Conservation (phyloP, 2,797 vertebrate species). For the Pelodytes ibericus region DNA sequence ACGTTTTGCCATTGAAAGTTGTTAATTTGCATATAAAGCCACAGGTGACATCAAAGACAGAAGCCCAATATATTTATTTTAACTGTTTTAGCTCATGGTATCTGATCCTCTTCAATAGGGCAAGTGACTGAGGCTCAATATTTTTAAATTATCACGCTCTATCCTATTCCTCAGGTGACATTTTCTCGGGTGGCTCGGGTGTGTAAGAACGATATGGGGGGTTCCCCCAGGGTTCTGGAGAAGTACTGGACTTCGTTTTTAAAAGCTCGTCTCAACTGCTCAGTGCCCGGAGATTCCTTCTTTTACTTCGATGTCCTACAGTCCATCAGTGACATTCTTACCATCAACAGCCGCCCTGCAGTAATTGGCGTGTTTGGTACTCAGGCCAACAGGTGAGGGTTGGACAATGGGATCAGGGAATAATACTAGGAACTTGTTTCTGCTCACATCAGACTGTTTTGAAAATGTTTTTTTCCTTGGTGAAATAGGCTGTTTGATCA, state of each 20-base stretch:
- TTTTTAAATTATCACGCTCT: background rate
- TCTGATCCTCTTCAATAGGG: no score
- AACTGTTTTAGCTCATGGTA: no score
- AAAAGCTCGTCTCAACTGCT: slow-evolving; percentile 92
- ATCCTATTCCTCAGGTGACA: slow-evolving; percentile 74
- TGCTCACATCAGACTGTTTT: no score
- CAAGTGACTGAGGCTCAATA: no score
- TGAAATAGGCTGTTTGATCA: no score
- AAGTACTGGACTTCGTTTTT: slow-evolving; percentile 96
- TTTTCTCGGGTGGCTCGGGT: slow-evolving; percentile 91
- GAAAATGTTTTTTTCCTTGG: no score
- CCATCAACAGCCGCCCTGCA: slow-evolving; percentile 79
- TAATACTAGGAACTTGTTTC: no score
- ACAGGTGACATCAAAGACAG: no score
- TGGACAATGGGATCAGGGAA: no score
- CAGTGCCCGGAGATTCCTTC: slow-evolving; percentile 87
- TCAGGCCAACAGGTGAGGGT: slow-evolving; percentile 86
- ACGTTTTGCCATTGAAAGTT: no score
- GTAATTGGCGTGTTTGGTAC: slow-evolving; percentile 92
- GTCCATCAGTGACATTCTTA: slow-evolving; percentile 63
- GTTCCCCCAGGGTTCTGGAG: slow-evolving; percentile 89
- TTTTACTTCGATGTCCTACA: slow-evolving; percentile 96
- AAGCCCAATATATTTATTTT: no score
- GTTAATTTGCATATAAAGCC: no score
- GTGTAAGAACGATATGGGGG: slow-evolving; percentile 92